phyloP scores from a whole-genome alignment of 2,888 invertebrate genomes.

The Dynastes hyllus region DNA sequence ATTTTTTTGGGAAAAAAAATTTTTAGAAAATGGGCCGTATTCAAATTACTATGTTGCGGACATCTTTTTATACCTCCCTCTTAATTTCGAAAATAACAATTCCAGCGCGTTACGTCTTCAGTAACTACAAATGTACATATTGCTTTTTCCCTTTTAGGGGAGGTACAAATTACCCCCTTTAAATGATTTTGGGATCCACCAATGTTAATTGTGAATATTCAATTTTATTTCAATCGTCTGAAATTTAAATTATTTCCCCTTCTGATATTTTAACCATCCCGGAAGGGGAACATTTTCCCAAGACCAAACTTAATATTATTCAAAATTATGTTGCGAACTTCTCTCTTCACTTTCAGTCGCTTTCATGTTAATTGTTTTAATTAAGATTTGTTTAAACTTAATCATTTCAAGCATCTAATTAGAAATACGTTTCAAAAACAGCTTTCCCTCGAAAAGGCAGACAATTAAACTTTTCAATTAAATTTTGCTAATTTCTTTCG shows the following conservation, averaged over 20 bases:
- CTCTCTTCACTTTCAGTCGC: neutral
- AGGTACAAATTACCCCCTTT: too few species aligned
- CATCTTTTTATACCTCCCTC: too few species aligned
- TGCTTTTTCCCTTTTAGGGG: too few species aligned
- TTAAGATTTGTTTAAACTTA: slow-evolving; percentile 51
- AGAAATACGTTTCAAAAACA: slow-evolving; percentile 30
- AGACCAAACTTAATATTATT: slow-evolving; percentile 20
- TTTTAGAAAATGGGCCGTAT: too few species aligned
- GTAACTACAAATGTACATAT: too few species aligned
- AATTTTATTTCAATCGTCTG: neutral
- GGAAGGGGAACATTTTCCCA: slow-evolving; percentile 29
- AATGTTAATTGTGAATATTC: too few species aligned
- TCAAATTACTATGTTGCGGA: too few species aligned
- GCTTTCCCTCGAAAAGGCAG: slow-evolving; percentile 7
- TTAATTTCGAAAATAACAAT: too few species aligned
- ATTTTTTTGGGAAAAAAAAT: too few species aligned
- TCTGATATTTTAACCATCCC: slow-evolving; percentile 21
- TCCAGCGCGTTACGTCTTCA: too few species aligned
- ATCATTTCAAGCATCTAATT: slow-evolving; percentile 48
- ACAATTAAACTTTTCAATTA: slow-evolving; percentile 44
- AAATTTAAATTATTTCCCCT: slow-evolving; percentile 40
- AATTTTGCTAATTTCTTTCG: slow-evolving; percentile 12
- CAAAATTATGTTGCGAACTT: slow-evolving; percentile 42
- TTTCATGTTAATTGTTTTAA: slow-evolving; percentile 47
- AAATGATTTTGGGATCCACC: too few species aligned